Base-by-base conservation (phyloP, 2,113 vertebrate species). In the Misgurnus mizolepis region DNA sequence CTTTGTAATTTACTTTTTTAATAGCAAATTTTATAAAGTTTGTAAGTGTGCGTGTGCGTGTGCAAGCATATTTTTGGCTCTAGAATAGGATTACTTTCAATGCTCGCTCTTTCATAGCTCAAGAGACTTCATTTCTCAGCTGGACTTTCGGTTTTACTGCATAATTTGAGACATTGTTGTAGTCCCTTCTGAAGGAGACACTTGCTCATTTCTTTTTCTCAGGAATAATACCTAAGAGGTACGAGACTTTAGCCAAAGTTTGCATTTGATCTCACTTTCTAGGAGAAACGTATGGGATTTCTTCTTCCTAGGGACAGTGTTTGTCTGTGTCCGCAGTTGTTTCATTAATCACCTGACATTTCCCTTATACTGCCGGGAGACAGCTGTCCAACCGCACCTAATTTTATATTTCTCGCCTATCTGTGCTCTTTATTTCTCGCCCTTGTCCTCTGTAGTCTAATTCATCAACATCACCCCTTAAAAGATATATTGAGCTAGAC, bases 311-410 rank as follows among this genome's bases (percentile, higher is more conserved):
- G 55, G 10, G 34, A 9, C 53, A 41, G 39, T 80, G 67, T 6
- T 47, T 34, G 27, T 47, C 45, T 5, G 45, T 47, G 45, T 7
- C 45, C 10, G 45, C 45, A 8, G 45, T 47, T 47, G 10, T 47
- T 47, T 81, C 79, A 86, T 86, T 79, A 74, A 87, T 87, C 79
- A 87, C 53, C 78, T 17, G 66, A 76, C 67, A 83, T 83, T 50
- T 75, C 41, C 61, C 85, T 77, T 61, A 75, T 39, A 66, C 69
- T 73, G 75, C 66, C 47, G 47, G 73, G 69, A 84, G n/a, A 56
- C 80, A 84, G 86, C 86, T 86, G 83, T 83, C 76, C 61, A 86
- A 82, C 85, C 74, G 78, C 70, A 83, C 76, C 84, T 79, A 79
- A 86, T 85, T 87, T 87, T 80, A 84, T 76, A 83, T 27, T 18